phyloP scores from a whole-genome alignment of 1,140 invertebrate species.

The Euglossa dilemma region DNA sequence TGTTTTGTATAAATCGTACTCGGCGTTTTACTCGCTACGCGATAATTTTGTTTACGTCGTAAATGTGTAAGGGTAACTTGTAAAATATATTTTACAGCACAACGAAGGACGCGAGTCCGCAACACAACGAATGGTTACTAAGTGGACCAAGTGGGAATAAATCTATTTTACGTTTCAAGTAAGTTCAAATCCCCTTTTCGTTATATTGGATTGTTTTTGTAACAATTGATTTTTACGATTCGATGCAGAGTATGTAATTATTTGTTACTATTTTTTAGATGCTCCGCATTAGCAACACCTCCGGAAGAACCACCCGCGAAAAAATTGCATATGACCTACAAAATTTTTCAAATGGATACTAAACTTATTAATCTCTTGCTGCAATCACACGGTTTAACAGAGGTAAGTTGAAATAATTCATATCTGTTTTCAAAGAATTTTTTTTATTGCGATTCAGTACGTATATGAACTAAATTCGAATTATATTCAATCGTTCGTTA shows the following conservation, averaged over 20 bases:
- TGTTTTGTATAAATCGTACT: too few relatives aligned
- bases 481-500: not conserved
- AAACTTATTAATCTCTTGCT: constrained; percentile 89
- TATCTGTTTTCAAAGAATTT: not conserved
- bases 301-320: constrained; percentile 85
- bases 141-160: constrained; percentile 76
- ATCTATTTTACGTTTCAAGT: constrained; percentile 79
- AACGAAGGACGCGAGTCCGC: constrained; percentile 69
- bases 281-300: constrained; percentile 79
- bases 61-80: not conserved
- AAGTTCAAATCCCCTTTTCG: constrained; percentile 45
- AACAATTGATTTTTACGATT: not conserved
- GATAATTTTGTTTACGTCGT: not conserved
- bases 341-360: constrained; percentile 91
- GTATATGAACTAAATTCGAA: not conserved
- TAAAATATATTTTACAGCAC: constrained; percentile 68
- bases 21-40: too few relatives aligned
- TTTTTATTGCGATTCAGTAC: constrained; percentile 19
- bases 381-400: constrained; percentile 88
- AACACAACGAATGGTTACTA: constrained; percentile 77
- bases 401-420: constrained; percentile 80
- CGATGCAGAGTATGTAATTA: not conserved
- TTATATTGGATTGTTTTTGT: not conserved
- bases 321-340: constrained; percentile 90
- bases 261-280: constrained; percentile 67